Evolutionary conservation across 2,888 invertebrate species (phyloP), one percentile per base, ranked within the genome.

Genomic region (Lacanobia wlatinum): DNA sequence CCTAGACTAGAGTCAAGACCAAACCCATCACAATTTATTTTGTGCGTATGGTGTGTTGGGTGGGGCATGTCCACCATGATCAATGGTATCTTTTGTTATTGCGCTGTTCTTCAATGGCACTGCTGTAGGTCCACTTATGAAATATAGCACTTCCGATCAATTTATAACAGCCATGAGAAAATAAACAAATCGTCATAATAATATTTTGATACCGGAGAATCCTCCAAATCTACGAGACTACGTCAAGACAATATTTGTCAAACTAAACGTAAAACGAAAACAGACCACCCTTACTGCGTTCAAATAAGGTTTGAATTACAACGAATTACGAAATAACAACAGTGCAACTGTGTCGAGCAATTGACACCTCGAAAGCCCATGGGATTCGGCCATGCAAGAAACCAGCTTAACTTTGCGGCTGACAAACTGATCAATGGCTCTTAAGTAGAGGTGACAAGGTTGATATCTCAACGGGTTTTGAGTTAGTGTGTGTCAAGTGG

Each of bases 341-440:
- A 75, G 52, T 73, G 86, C 85, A 90, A 88, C 85, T 87, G 88
- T 89, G 91, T 88, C 87, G 84, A 90, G 87, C 89, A 89, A 90
- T 92, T 91, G 92, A 92, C 92, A 92, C 90, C 87, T 90, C 86
- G 78, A 88, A 87, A 86, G 86, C 88, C 84, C 85, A 87, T 87
- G 87, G 87, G 90, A 89, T 89, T 90, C 87, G 89, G 82, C 86
- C 89, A 82, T 82, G 74, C 72, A 84, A 87, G 84, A 85, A 71
- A 85, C 89, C 76, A 72, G 73, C 18, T 40, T 77, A 76, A 80
- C 65, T 79, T 70, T 81, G 43, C 79, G 18, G 48, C 53, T 21
- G 7, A 0, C 28, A 58, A 73, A 82, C 50, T 58, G 12, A 69
- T 58, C 56, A 53, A 1, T 68, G 59, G 61, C 61, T 60, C 67